Conservation (phyloP, 2,113 vertebrate genomes). For the Rhynchomys soricoides region DNA sequence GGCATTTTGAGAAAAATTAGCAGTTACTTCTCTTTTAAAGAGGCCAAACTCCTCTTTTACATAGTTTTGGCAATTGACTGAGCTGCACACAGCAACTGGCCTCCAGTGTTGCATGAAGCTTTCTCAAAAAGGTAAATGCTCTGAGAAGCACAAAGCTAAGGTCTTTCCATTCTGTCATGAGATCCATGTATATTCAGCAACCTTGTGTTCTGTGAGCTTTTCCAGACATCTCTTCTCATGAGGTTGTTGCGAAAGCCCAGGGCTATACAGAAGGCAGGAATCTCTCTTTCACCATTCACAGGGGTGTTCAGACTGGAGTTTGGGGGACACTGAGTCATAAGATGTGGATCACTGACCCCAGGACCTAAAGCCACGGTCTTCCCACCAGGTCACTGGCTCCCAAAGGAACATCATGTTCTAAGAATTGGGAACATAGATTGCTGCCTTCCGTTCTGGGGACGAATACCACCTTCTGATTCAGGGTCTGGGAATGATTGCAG, state of each 20-base stretch:
- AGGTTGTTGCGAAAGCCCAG: not conserved
- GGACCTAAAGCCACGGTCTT: not conserved
- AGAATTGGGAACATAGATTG: not conserved
- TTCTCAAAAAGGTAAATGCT: conserved; percentile 50
- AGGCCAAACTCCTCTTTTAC: not conserved
- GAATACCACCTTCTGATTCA: conserved; percentile 1
- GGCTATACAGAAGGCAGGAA: not conserved
- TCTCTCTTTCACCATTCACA: not conserved
- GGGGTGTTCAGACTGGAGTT: not conserved
- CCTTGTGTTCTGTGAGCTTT: conserved; percentile 14
- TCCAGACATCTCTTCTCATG: not conserved
- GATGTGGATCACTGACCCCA: not conserved
- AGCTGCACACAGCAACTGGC: conserved; percentile 21
- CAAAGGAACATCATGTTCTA: not conserved
- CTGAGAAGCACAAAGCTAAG: conserved; percentile 46
- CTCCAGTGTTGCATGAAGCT: not conserved
- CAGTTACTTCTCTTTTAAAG: conserved; percentile 23
- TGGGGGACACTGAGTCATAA: not conserved
- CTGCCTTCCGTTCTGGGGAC: conserved; percentile 12
- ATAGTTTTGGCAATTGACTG: not conserved
- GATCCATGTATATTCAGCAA: not conserved
- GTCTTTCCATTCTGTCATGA: not conserved
- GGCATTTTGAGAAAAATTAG: not conserved
- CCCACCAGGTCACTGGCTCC: not conserved
- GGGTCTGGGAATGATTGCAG: conserved; percentile 4